Evolutionary conservation across 2,888 invertebrate species (phyloP).

Genomic region (Caenorhabditis sp.): DNA sequence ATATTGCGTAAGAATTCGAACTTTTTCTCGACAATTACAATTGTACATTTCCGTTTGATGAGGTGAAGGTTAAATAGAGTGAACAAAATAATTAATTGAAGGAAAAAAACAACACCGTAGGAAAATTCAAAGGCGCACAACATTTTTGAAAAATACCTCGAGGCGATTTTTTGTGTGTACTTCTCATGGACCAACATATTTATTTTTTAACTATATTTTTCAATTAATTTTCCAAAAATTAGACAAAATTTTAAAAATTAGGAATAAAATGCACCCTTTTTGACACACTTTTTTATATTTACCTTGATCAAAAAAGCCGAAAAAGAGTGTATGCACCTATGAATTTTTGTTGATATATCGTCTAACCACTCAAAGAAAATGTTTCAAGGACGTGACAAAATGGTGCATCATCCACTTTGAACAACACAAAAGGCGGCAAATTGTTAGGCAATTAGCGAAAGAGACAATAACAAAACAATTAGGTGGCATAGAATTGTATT

Average conservation of each 20-base stretch:
- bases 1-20: constrained; percentile 1
- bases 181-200: too few relatives aligned
- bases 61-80: not conserved
- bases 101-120: too few relatives aligned
- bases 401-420: not conserved
- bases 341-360: not conserved
- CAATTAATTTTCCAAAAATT: too few relatives aligned
- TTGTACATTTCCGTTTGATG: not conserved
- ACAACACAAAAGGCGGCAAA: not conserved
- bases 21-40: not conserved
- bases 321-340: too few relatives aligned
- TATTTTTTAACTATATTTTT: too few relatives aligned
- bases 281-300: not conserved
- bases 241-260: too few relatives aligned
- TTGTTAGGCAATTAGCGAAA: not conserved
- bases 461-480: not conserved
- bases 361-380: not conserved
- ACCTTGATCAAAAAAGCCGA: too few relatives aligned
- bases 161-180: too few relatives aligned
- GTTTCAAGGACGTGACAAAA: constrained; percentile 1
- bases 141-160: too few relatives aligned
- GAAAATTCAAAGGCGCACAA: too few relatives aligned
- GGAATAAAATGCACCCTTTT: too few relatives aligned
- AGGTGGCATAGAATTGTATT: not conserved
- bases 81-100: too few relatives aligned